phyloP scores from a whole-genome alignment of 2,113 vertebrate genomes.

The Chinchilla lanigera region DNA sequence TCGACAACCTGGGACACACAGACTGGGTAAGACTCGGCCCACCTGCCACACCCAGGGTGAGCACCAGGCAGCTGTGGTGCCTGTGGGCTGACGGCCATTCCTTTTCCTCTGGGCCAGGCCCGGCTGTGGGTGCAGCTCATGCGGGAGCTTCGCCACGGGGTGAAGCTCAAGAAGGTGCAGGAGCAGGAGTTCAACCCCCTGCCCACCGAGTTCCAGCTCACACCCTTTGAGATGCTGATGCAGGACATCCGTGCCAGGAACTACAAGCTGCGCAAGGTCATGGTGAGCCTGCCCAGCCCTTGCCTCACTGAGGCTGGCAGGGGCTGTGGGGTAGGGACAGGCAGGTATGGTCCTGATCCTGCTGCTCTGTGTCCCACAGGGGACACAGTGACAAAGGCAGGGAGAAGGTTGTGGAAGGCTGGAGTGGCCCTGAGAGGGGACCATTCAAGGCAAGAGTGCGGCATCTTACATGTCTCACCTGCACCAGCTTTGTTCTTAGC shows the following conservation, averaged over 20 bases:
- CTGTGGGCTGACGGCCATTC: background rate
- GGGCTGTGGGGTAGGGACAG: accelerated
- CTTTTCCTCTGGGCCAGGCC: slow-evolving; percentile 84
- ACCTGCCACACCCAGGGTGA: background rate
- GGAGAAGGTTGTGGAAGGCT: background rate
- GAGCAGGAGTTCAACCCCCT: slow-evolving; percentile 95
- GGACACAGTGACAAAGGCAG: background rate
- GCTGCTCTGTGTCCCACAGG: too few species aligned
- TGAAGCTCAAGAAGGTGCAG: slow-evolving; percentile 97
- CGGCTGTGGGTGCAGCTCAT: slow-evolving; percentile 98
- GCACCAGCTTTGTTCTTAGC: accelerated
- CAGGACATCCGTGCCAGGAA: slow-evolving; percentile 96
- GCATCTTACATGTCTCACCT: too few species aligned
- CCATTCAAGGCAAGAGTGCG: accelerated
- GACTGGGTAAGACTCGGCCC: slow-evolving; percentile 92
- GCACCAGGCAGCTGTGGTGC: background rate
- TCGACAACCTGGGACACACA: slow-evolving; percentile 92
- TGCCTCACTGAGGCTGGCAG: background rate
- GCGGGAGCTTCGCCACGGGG: slow-evolving; percentile 95
- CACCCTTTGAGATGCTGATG: slow-evolving; percentile 98
- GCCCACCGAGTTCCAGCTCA: slow-evolving; percentile 97
- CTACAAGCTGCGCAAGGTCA: slow-evolving; percentile 97
- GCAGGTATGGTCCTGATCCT: background rate
- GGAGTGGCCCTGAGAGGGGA: background rate
- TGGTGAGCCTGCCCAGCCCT: slow-evolving; percentile 88